phyloP scores from a whole-genome alignment of 2,888 invertebrate genomes.

The Enoplolaimus lenunculus region DNA sequence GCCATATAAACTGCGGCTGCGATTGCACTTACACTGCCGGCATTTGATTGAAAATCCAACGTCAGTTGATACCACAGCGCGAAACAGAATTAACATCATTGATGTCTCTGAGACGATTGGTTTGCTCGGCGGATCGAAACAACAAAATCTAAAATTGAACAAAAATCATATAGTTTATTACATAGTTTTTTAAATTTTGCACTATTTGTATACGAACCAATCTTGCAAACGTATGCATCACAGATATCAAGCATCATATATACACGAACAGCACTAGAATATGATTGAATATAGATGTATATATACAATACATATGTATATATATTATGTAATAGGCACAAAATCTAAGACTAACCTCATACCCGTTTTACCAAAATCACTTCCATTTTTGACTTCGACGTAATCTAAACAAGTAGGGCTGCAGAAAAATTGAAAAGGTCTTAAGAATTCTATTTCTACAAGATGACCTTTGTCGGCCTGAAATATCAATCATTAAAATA shows the following conservation, averaged over 20 bases:
- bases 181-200: too few relatives aligned
- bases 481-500: too few relatives aligned
- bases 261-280: too few relatives aligned
- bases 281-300: too few relatives aligned
- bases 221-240: too few relatives aligned
- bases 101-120: slow-evolving; percentile 92
- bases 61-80: slow-evolving; percentile 30
- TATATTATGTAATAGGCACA: too few relatives aligned
- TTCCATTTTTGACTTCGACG: slow-evolving; percentile 35
- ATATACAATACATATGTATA: too few relatives aligned
- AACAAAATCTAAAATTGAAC: slow-evolving; percentile 31
- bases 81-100: slow-evolving; percentile 67
- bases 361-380: slow-evolving; percentile 34
- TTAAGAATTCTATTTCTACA: slow-evolving; percentile 34
- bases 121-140: slow-evolving; percentile 54
- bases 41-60: slow-evolving; percentile 28
- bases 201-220: too few relatives aligned
- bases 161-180: background rate
- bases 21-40: too few relatives aligned
- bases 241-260: too few relatives aligned
- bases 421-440: slow-evolving; percentile 36
- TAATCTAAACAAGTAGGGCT: slow-evolving; percentile 36
- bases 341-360: too few relatives aligned
- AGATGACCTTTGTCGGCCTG: slow-evolving; percentile 27
- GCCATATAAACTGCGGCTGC: too few relatives aligned